These are phyloP conservation scores for Tamandua tetradactyla DNA, from an alignment of 2,797 vertebrate genomes.

Conservation along the genomic window DNA sequence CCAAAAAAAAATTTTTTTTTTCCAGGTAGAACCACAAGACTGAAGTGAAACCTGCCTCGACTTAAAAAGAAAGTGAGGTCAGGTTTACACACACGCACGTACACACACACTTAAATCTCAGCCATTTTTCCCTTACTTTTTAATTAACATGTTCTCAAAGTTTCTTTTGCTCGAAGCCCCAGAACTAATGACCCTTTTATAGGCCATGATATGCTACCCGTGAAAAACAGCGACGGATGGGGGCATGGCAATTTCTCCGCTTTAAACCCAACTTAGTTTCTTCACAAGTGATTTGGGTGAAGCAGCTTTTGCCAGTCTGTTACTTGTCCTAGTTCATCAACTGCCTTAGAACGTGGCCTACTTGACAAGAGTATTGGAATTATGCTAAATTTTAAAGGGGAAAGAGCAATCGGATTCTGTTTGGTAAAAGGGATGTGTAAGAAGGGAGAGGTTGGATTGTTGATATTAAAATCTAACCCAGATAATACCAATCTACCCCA, in stretches of 20 bases:
- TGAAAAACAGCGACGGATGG: background rate
- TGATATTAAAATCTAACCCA: background rate
- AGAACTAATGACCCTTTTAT: slow-evolving; percentile 6
- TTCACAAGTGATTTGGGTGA: slow-evolving; percentile 73
- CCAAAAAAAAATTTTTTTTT: background rate
- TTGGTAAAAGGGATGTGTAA: background rate
- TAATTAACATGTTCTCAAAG: background rate
- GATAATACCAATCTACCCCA: background rate
- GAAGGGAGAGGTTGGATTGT: background rate
- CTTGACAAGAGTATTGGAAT: slow-evolving; percentile 60
- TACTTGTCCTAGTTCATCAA: slow-evolving; percentile 67
- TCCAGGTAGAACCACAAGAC: background rate
- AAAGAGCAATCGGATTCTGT: slow-evolving; percentile 36
- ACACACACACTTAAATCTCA: background rate
- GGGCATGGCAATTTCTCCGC: background rate
- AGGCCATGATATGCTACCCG: background rate
- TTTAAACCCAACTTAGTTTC: slow-evolving; percentile 26
- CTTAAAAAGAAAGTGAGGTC: background rate
- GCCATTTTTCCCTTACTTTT: background rate
- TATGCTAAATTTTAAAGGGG: slow-evolving; percentile 37
- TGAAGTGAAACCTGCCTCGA: background rate
- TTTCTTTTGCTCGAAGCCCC: background rate
- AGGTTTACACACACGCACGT: background rate
- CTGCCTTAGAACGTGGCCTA: slow-evolving; percentile 61
- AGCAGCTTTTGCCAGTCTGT: slow-evolving; percentile 60